Percentiles rank a stretch among this genome's conserved stretches.
These are phyloP conservation scores for Illadopsis cleaveri DNA, from an alignment of 2,113 vertebrate genomes.

Conservation along the genomic window DNA sequence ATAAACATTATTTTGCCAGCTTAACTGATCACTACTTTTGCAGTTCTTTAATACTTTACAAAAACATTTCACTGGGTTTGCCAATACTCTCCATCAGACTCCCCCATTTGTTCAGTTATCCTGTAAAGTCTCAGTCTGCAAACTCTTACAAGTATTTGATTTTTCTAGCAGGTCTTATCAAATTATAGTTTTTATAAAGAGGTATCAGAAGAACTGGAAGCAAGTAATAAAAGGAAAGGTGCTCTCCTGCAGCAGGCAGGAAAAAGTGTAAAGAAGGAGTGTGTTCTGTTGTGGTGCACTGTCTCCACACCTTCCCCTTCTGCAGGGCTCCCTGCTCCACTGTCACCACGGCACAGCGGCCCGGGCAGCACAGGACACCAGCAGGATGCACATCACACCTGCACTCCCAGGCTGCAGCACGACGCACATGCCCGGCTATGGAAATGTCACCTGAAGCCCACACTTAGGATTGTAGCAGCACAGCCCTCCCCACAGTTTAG, in stretches of 20 bases:
- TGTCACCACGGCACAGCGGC: accelerated
- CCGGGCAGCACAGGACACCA: background rate
- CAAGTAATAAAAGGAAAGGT: background rate
- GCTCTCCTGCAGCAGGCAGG: background rate
- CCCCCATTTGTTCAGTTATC: background rate
- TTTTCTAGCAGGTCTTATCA: background rate
- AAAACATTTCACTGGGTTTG: background rate
- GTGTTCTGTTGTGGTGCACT: accelerated
- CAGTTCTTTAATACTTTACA: background rate
- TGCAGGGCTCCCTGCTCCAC: background rate
- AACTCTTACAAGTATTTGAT: background rate
- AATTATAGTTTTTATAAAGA: background rate
- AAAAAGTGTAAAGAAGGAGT: background rate
- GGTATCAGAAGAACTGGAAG: background rate
- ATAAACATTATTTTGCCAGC: background rate
- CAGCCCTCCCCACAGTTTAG: background rate
- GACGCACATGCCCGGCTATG: accelerated
- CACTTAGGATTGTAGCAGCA: accelerated
- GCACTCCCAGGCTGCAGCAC: background rate
- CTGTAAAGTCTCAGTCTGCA: background rate
- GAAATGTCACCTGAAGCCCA: background rate
- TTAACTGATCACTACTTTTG: background rate
- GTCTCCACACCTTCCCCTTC: background rate
- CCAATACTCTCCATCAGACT: background rate
- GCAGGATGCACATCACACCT: accelerated